These are phyloP conservation scores for Slavum lentiscoides DNA, from an alignment of 2,888 invertebrate genomes.

Conservation along the genomic window DNA sequence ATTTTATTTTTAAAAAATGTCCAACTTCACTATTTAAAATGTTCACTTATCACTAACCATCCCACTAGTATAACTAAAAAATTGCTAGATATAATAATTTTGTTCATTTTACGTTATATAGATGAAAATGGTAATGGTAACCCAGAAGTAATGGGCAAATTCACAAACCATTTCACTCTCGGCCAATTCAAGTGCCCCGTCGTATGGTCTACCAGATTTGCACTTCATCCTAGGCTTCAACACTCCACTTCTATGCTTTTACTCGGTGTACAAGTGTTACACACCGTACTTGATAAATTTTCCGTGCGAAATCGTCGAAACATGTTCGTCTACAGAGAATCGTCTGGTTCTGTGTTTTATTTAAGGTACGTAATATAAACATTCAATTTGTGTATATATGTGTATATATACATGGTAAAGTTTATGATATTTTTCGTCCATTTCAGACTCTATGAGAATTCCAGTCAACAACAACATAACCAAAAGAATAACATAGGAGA, in stretches of 20 bases:
- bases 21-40: too few relatives aligned
- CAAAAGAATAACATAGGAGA: constrained; percentile 19
- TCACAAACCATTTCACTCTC: constrained; percentile 62
- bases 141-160: background rate
- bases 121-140: constrained; percentile 13
- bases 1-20: too few relatives aligned
- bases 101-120: background rate
- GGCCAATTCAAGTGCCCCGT: constrained; percentile 75
- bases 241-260: constrained; percentile 67
- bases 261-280: constrained; percentile 68
- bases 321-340: constrained; percentile 77
- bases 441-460: constrained; percentile 40
- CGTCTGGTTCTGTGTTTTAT: constrained; percentile 67
- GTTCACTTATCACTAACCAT: too few relatives aligned
- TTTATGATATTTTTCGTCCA: background rate
- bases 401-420: background rate
- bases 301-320: constrained; percentile 73
- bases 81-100: too few relatives aligned
- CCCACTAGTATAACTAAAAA: too few relatives aligned
- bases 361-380: constrained; percentile 59
- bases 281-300: constrained; percentile 70
- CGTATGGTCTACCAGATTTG: constrained; percentile 73
- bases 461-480: constrained; percentile 11
- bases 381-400: background rate
- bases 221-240: constrained; percentile 72